Base-by-base conservation (phyloP, 2,113 vertebrate genomes). In the Rattus rattus region DNA sequence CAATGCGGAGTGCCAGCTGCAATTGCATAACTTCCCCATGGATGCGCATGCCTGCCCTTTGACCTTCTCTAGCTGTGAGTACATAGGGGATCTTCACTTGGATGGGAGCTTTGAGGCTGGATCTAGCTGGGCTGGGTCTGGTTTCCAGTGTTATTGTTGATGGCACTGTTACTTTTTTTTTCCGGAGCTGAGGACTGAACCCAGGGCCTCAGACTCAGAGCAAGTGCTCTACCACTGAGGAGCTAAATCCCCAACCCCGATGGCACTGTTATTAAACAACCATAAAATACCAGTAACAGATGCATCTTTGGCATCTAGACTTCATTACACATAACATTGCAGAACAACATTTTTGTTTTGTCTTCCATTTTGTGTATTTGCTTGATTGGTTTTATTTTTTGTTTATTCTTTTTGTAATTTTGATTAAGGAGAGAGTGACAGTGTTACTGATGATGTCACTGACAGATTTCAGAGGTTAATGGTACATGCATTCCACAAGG, bases 11-110 rank as follows among this genome's bases (percentile, higher is more conserved):
- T 99, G 99, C 96, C 99, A 99, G 98, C 98, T 99, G 86, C 99
- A 99, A 98, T 98, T 99, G 30, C 99, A 99, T 98, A 99, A 99
- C 98, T 99, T 99, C 96, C 99, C 99, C 47, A 99, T 99, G 99
- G 99, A 99, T 92, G 99, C 99, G 65, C 99, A 99, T 94, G 99
- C 99, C 0, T 99, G 99, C 96, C 99, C 99, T 0, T 99, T 99
- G 98, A 99, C 99, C 97, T 99, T 99, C 99, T 99, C 99, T 97
- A 99, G 99, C 98, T 99, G 99, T 99, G 98, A 99, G 99, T 99
- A 98, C 24, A 4, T 93, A 77, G 0, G 0, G 7, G 30, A 5
- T 11, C 14, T 0, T 0, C 30, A 2, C 4, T 73, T 56, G 36
- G 2, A 26, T 9, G 14, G n/a, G 36, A 3, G 0, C 7, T 84